phyloP scores from a whole-genome alignment of 2,888 invertebrate genomes.

The Mesodorylaimus sp. region DNA sequence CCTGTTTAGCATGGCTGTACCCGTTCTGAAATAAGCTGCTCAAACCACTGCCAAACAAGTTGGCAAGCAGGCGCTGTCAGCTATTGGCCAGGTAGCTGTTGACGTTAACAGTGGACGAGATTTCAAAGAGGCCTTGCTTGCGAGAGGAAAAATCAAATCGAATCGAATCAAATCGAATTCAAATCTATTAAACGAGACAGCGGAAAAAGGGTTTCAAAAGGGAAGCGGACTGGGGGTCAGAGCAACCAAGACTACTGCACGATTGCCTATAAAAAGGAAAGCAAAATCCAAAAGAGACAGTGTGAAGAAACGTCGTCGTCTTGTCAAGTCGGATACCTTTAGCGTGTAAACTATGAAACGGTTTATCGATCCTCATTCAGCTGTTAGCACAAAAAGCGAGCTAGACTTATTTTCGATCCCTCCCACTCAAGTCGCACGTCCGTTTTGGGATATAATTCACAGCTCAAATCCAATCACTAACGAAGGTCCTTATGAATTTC shows the following conservation, averaged over 20 bases:
- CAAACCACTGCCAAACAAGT: constrained; percentile 1
- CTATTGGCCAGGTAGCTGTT: too few species aligned
- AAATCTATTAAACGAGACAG: too few species aligned
- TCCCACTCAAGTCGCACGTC: constrained; percentile 3
- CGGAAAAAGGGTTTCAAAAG: too few species aligned
- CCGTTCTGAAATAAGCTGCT: not conserved
- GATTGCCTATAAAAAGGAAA: too few species aligned
- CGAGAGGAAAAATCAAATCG: too few species aligned
- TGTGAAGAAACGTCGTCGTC: too few species aligned
- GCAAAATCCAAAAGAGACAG: too few species aligned
- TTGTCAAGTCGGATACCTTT: too few species aligned
- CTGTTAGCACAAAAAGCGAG: not conserved
- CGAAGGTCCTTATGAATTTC: constrained; percentile 8
- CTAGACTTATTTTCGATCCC: constrained; percentile 6
- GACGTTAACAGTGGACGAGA: too few species aligned
- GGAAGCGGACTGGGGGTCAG: too few species aligned
- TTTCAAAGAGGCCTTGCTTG: not conserved
- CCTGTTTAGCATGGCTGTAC: not conserved
- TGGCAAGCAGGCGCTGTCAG: not conserved
- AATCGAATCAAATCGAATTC: too few species aligned
- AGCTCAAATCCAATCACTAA: not conserved
- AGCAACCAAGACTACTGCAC: too few species aligned
- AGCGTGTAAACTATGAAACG: not conserved
- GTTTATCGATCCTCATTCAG: not conserved
- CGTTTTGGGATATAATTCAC: constrained; percentile 5